These are phyloP conservation scores for Marmota flaviventris DNA, from an alignment of 2,113 vertebrate genomes.

Conservation along the genomic window DNA sequence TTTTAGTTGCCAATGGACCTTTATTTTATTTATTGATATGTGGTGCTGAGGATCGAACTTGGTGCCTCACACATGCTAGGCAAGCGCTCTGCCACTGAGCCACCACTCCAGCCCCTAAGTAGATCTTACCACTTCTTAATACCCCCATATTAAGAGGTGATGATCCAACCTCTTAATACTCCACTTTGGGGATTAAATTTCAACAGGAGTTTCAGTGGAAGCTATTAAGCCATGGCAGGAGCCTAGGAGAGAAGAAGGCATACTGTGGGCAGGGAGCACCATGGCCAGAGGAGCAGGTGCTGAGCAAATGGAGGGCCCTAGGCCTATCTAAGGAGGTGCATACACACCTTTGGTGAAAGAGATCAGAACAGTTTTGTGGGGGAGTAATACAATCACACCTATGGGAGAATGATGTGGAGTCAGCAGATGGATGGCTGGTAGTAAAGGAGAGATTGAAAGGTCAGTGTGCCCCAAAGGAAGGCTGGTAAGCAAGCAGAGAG, in stretches of 20 bases:
- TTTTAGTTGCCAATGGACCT: too few species aligned
- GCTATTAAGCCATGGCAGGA: background rate
- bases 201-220: background rate
- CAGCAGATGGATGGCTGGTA: background rate
- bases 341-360: background rate
- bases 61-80: too few species aligned
- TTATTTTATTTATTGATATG: too few species aligned
- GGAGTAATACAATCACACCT: too few species aligned
- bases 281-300: background rate
- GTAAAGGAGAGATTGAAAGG: background rate
- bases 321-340: background rate
- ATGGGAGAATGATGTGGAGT: background rate
- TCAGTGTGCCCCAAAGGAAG: background rate
- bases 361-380: background rate
- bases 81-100: too few species aligned
- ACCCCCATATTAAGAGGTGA: background rate
- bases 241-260: background rate
- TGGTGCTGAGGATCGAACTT: too few species aligned
- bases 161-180: background rate
- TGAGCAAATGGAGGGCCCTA: background rate
- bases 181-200: background rate
- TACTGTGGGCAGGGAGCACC: fast-evolving
- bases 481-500: background rate
- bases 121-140: background rate
- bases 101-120: too few species aligned